Evolutionary conservation across 1,140 invertebrate species (phyloP).

Genomic region (Aplysia californica): DNA sequence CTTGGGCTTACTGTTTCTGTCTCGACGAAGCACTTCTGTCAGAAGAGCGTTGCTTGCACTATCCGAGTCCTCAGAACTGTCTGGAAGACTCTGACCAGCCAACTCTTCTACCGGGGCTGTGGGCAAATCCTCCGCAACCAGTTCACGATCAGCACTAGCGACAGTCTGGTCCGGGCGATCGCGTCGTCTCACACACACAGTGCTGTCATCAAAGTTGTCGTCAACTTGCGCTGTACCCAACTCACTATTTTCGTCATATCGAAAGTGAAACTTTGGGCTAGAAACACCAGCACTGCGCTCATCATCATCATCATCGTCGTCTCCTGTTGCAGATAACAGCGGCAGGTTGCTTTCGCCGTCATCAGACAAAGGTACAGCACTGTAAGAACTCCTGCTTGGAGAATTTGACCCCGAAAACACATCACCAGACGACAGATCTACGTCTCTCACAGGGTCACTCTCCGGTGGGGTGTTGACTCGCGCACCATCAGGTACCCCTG

Average conservation of each 20-base stretch:
- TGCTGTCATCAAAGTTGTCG: background rate
- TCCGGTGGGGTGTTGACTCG: background rate
- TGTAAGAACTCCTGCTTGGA: background rate
- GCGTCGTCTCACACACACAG: background rate
- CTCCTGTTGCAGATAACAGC: background rate
- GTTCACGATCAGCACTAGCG: background rate
- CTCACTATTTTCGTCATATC: background rate
- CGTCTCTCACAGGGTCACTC: background rate
- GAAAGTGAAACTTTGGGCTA: background rate
- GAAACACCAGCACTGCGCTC: no score
- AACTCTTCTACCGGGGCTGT: background rate
- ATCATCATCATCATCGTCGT: background rate
- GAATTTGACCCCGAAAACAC: background rate
- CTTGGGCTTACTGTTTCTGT: background rate
- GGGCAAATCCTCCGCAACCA: background rate
- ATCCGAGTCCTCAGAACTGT: background rate
- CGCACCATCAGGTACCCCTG: background rate
- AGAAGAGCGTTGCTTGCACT: constrained; percentile 1
- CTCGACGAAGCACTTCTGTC: background rate
- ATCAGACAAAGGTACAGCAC: background rate
- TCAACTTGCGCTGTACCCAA: background rate
- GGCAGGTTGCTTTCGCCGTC: background rate
- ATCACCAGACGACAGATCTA: background rate
- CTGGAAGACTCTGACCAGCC: background rate
- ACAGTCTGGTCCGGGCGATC: background rate